These are phyloP conservation scores for Meriones unguiculatus DNA, from an alignment of 2,113 vertebrate species.

Conservation along the genomic window DNA sequence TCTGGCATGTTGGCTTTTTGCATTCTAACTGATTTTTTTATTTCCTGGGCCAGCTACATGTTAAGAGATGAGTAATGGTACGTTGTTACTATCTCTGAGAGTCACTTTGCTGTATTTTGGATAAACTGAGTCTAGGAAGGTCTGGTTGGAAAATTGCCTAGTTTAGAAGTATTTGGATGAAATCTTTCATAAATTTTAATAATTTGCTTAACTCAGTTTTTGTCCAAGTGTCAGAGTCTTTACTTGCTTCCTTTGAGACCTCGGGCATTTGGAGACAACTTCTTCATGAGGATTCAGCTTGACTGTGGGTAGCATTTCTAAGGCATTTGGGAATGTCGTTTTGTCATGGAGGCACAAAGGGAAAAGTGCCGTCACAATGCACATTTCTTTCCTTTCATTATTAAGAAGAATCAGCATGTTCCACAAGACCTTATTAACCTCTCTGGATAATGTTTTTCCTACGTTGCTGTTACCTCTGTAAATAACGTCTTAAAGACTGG, in stretches of 20 bases:
- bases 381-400: slow-evolving; percentile 1
- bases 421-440: slow-evolving; percentile 32
- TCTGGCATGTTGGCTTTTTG: slow-evolving; percentile 17
- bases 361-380: not conserved
- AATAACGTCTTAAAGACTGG: not conserved
- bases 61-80: slow-evolving; percentile 25
- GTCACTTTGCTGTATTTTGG: not conserved
- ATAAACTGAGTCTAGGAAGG: slow-evolving; percentile 5
- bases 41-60: not conserved
- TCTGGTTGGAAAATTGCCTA: slow-evolving; percentile 49
- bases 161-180: slow-evolving; percentile 47
- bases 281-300: not conserved
- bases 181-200: slow-evolving; percentile 66
- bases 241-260: not conserved
- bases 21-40: not conserved
- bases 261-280: not conserved
- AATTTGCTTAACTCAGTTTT: slow-evolving; percentile 27
- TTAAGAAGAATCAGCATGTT: slow-evolving; percentile 14
- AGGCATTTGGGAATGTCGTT: not conserved
- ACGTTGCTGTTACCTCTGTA: not conserved
- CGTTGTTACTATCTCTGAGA: slow-evolving; percentile 10
- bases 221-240: not conserved
- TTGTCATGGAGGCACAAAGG: not conserved
- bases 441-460: slow-evolving; percentile 31
- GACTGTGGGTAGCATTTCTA: not conserved